These are phyloP conservation scores for Thripadectes ignobilis DNA, from an alignment of 2,797 vertebrate genomes.

Conservation along the genomic window DNA sequence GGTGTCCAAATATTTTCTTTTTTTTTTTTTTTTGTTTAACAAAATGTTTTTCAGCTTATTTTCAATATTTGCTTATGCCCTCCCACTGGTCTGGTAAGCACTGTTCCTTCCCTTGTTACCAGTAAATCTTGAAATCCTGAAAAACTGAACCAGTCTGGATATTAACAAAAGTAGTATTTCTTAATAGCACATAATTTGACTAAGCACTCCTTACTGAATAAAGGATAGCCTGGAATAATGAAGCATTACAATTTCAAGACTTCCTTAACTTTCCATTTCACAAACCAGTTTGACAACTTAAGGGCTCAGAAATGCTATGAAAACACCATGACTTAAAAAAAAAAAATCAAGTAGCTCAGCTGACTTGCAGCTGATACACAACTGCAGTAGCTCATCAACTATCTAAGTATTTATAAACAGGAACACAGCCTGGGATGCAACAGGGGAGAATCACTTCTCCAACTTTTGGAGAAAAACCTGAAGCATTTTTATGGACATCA, in stretches of 20 bases:
- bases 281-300: background rate
- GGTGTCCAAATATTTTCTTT: background rate
- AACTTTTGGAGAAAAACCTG: background rate
- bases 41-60: background rate
- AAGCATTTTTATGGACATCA: background rate
- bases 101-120: background rate
- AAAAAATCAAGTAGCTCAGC: background rate
- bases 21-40: background rate
- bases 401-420: background rate
- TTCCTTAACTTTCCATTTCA: background rate
- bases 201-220: background rate
- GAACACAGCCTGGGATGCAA: accelerated
- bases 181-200: background rate
- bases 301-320: background rate
- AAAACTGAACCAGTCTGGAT: background rate
- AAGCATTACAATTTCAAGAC: background rate
- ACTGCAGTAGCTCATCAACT: background rate
- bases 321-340: background rate
- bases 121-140: background rate
- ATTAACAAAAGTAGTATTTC: background rate
- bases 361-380: background rate
- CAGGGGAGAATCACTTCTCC: background rate
- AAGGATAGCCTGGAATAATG: background rate
- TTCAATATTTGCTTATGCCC: background rate
- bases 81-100: background rate